These are phyloP conservation scores for Apodemus speciosus DNA, from an alignment of 2,113 vertebrate species.

Conservation along the genomic window DNA sequence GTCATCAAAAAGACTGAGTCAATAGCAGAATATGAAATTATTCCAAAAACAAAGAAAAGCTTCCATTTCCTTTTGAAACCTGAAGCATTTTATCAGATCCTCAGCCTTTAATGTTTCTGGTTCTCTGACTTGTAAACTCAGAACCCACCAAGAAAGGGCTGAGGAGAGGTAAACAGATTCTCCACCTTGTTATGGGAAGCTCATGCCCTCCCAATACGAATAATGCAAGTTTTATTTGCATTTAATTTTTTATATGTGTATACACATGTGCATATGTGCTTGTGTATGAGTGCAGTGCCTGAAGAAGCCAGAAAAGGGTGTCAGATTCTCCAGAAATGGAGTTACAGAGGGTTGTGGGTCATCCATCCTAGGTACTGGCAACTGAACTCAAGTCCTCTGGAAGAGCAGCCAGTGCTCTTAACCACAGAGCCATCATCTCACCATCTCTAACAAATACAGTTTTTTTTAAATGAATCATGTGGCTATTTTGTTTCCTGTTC, in stretches of 20 bases:
- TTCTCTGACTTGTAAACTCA: background rate
- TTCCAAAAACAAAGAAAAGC: background rate
- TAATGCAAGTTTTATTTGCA: background rate
- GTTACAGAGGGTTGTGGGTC: background rate
- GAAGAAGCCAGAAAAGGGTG: background rate
- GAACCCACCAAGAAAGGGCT: background rate
- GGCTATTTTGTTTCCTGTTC: background rate
- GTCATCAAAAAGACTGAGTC: background rate
- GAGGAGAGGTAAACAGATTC: background rate
- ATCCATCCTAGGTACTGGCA: background rate
- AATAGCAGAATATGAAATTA: background rate
- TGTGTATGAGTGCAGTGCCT: background rate
- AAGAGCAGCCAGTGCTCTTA: background rate
- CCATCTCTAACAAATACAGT: background rate
- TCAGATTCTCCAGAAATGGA: background rate
- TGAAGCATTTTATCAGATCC: background rate
- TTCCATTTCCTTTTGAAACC: background rate
- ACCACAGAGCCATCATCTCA: background rate
- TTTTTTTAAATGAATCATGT: background rate
- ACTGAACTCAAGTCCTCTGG: too few relatives aligned
- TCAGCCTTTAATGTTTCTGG: background rate
- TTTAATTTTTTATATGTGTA: background rate
- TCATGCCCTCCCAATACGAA: background rate
- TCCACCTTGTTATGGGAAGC: background rate
- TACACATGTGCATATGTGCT: background rate